Evolutionary conservation across 2,113 vertebrate genomes (phyloP), one percentile per base, ranked within the genome.

Genomic region (Hypanus sabinus): DNA sequence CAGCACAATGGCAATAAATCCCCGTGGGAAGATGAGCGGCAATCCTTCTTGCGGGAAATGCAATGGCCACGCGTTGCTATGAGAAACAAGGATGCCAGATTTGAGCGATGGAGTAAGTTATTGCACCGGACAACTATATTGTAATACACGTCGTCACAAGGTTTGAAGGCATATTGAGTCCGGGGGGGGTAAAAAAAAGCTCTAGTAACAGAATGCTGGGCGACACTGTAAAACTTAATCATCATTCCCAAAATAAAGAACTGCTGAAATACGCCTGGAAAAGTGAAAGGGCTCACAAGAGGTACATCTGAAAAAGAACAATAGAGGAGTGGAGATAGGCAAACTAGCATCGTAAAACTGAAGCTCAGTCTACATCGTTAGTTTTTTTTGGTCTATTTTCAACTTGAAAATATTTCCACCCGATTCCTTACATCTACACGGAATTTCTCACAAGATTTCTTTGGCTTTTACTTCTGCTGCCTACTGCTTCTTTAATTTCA

Each of bases 71-170:
- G 46, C 38, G 5, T 81, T 81, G 80, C 80, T 81, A 38, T 85
- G 81, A 85, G 81, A 85, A 85, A 88, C 57, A 30, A 60, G 22
- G 57, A 83, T 83, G 46, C 22, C 81, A 88, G 85, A 11, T 88
- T n/a, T 62, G 57, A 88, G 55, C 30, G 55, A 62, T n/a, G 24
- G 57, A 18, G 85, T n/a, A 57, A n/a, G 8, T 62, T 60, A 88
- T 88, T 62, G 85, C 85, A 16, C 57, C 12, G n/a, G 27, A n/a
- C 85, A 88, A 88, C 57, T 87, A 30, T 92, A 71, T 73, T 92
- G 36, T 20, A 12, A 46, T 46, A 1, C 46, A 71, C 38, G 90
- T 73, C 90, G 71, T 70, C 65, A 46, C 90, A 27, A 71, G 65
- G 38, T 71, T 62, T 27, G 68, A 73, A 68, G 36, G 20, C 68